Base-by-base conservation (phyloP, 2,797 vertebrate genomes). In the Oceanodroma leucorhoa region DNA sequence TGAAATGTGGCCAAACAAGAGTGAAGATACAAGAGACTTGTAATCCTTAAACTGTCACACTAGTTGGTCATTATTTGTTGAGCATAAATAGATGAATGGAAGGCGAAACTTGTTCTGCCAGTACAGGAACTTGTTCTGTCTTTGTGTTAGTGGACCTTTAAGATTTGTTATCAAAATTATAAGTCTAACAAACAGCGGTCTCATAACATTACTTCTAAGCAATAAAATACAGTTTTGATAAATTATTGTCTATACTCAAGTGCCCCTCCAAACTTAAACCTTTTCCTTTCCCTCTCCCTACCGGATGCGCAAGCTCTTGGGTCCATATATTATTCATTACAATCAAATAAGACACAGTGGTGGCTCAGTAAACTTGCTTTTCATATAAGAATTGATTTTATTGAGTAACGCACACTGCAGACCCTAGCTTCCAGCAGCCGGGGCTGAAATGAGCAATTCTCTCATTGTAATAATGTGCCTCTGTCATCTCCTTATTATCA, bases 401-500 rank as follows among this genome's bases (percentile, higher is more conserved):
- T 99, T 99, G 99, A 98, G 98, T 98, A 98, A 98, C 97, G 98
- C 98, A 98, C 98, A 97, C 95, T 93, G 97, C 98, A 98, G 98
- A 98, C 98, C 98, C 98, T 98, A 98, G 98, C 98, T 98, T 98
- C 98, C 98, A 98, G 98, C 98, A 98, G 97, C 96, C 97, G 96
- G 98, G 97, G 96, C 98, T 98, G 98, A 99, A 99, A 99, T 99
- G 99, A 99, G 99, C 99, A 99, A 99, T 99, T 99, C 99, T 99
- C 99, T 99, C 99, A 99, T 99, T 99, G 99, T 99, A 99, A 99
- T 99, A 99, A 99, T 99, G 98, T 98, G 99, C 98, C 98, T 99
- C 99, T 99, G 99, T 99, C 99, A 99, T 99, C 99, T 99, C 98
- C 99, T 99, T 99, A 99, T 99, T 99, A 99, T 99, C 99, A 99